phyloP scores from a whole-genome alignment of 2,113 vertebrate genomes.

The Bos indicus region DNA sequence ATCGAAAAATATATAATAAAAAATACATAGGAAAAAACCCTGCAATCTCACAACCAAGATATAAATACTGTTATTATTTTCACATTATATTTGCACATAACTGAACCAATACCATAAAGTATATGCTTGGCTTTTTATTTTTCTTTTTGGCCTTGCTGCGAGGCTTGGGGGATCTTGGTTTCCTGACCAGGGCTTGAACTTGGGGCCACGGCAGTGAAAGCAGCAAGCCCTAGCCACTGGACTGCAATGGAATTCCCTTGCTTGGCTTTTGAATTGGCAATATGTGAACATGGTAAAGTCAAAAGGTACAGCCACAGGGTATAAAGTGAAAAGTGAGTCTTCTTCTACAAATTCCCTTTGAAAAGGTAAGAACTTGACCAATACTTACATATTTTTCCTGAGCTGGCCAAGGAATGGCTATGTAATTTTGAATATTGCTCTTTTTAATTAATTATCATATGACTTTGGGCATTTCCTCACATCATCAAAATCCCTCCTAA shows the following conservation, averaged over 20 bases:
- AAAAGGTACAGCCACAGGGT: not conserved
- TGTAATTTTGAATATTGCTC: not conserved
- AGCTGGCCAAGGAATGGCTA: not conserved
- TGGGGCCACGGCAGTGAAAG: not conserved
- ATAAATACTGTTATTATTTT: slow-evolving; percentile 6
- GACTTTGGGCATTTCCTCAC: not conserved
- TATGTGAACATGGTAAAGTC: not conserved
- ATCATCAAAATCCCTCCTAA: not conserved
- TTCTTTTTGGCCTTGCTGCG: not conserved
- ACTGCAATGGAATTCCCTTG: not conserved
- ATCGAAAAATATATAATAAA: not conserved
- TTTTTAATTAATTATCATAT: not conserved
- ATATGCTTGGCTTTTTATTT: slow-evolving; percentile 5
- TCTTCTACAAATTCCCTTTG: not conserved
- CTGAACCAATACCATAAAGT: not conserved
- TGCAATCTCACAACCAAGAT: not conserved
- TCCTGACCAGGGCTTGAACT: not conserved
- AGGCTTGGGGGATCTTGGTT: not conserved
- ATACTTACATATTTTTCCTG: not conserved
- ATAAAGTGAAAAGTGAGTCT: not conserved
- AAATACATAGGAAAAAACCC: not conserved
- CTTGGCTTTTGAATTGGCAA: not conserved
- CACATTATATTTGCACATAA: not conserved
- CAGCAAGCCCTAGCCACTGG: not conserved
- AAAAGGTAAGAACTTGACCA: not conserved